Conservation (phyloP, 2,888 invertebrate species). For the Acanthopleura granulata region DNA sequence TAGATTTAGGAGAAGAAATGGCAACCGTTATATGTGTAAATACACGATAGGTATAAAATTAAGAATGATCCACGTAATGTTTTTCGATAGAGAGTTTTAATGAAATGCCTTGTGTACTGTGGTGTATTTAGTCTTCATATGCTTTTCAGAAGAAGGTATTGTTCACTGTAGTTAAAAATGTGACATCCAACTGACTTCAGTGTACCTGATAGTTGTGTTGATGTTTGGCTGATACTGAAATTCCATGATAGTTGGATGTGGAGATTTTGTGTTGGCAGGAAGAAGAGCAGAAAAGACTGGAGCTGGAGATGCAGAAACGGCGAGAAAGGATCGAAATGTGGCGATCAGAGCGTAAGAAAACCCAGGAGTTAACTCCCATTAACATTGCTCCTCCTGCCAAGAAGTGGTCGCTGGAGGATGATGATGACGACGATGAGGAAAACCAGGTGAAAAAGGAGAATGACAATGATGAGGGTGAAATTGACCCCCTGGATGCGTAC, state of each 20-base stretch:
- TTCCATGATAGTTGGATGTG: no score
- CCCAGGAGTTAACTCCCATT: conserved; percentile 79
- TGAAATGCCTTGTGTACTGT: no score
- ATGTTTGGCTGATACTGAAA: no score
- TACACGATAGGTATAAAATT: no score
- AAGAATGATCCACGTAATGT: no score
- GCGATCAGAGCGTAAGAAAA: conserved; percentile 93
- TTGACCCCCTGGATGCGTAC: conserved; percentile 95
- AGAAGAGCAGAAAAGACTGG: conserved; percentile 74
- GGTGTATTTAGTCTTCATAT: no score
- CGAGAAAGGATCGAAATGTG: conserved; percentile 95
- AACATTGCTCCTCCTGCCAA: conserved; percentile 72
- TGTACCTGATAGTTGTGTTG: no score
- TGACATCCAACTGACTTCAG: no score
- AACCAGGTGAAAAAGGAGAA: conserved; percentile 68
- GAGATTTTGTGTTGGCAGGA: conserved; percentile 44
- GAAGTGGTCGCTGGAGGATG: conserved; percentile 96
- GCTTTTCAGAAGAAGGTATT: no score
- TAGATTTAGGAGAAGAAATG: not conserved
- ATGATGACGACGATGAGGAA: conserved; percentile 85
- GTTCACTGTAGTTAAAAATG: no score
- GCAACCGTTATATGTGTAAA: not conserved
- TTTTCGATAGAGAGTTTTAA: no score
- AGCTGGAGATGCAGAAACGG: conserved; percentile 95
- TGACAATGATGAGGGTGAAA: conserved; percentile 55